Conservation (phyloP, 2,888 invertebrate species). For the Phalera bucephala region DNA sequence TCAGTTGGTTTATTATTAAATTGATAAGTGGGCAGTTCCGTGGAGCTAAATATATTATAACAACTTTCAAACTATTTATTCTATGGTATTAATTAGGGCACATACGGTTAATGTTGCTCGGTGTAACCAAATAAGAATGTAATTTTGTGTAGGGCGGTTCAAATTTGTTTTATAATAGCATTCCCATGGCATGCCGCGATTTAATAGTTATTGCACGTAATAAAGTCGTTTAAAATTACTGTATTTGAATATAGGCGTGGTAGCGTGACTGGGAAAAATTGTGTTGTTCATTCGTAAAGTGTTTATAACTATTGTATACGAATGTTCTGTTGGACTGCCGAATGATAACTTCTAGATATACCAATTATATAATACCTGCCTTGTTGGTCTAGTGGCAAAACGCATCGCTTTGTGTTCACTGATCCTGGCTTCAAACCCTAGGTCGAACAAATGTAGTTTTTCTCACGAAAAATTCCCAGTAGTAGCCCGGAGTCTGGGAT, state of each 20-base stretch:
- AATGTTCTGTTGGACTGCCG: slow-evolving; percentile 19
- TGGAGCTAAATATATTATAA: neutral
- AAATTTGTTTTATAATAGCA: slow-evolving; percentile 11
- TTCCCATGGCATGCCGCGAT: slow-evolving; percentile 8
- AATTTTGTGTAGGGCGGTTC: slow-evolving; percentile 5
- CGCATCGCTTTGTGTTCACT: no score
- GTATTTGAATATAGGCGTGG: slow-evolving; percentile 5
- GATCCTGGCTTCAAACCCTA: no score
- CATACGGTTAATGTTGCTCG: neutral
- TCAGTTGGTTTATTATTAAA: neutral
- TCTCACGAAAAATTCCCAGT: no score
- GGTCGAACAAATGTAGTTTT: no score
- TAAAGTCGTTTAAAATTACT: slow-evolving; percentile 20
- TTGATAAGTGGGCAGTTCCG: slow-evolving; percentile 10
- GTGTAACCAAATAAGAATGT: slow-evolving; percentile 9
- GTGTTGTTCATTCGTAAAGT: slow-evolving; percentile 15
- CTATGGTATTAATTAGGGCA: neutral
- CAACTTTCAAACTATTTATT: neutral
- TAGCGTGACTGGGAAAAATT: slow-evolving; percentile 26
- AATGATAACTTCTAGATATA: no score
- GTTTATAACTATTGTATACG: slow-evolving; percentile 17
- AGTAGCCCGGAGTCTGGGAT: no score
- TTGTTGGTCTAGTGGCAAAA: no score
- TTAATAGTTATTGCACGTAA: slow-evolving; percentile 14
- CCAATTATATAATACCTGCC: no score